A percentile compares a stretch with the other conserved stretches of the same genome.
phyloP scores from a whole-genome alignment of 2,113 vertebrate genomes.

The Nothocercus nigrocapillus region DNA sequence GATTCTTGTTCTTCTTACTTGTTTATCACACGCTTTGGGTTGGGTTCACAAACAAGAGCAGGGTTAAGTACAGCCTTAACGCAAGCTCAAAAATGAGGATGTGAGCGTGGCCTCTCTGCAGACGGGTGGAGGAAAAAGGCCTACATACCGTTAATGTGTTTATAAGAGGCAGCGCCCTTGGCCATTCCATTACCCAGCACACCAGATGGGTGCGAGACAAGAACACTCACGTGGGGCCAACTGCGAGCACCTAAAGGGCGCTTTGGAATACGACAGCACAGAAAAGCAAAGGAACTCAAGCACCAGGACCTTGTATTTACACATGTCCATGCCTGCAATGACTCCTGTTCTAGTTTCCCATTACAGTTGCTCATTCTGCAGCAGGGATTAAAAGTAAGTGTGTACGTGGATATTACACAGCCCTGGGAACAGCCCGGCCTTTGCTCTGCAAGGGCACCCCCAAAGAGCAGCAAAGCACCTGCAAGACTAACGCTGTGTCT shows the following conservation, averaged over 20 bases:
- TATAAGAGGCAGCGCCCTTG: neutral
- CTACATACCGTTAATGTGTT: neutral
- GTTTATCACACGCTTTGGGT: neutral
- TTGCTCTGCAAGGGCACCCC: neutral
- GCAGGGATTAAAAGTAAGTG: neutral
- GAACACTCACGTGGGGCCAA: neutral
- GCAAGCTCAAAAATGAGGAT: neutral
- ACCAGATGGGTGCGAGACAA: neutral
- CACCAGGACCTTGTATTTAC: neutral
- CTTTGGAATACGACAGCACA: neutral
- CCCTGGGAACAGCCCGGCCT: neutral
- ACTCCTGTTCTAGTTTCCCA: neutral
- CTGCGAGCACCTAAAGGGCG: neutral
- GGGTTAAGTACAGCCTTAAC: neutral
- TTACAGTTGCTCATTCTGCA: neutral
- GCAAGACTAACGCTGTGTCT: neutral
- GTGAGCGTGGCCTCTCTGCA: too few species aligned
- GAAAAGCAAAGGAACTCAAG: neutral
- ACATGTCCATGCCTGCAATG: neutral
- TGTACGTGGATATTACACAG: neutral
- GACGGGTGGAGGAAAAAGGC: neutral
- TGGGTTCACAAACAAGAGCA: neutral
- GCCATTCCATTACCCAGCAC: neutral
- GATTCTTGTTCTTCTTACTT: neutral
- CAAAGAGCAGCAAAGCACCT: too few species aligned